Evolutionary conservation across 2,113 vertebrate genomes (phyloP).

Genomic region (Phaetusa simplex): DNA sequence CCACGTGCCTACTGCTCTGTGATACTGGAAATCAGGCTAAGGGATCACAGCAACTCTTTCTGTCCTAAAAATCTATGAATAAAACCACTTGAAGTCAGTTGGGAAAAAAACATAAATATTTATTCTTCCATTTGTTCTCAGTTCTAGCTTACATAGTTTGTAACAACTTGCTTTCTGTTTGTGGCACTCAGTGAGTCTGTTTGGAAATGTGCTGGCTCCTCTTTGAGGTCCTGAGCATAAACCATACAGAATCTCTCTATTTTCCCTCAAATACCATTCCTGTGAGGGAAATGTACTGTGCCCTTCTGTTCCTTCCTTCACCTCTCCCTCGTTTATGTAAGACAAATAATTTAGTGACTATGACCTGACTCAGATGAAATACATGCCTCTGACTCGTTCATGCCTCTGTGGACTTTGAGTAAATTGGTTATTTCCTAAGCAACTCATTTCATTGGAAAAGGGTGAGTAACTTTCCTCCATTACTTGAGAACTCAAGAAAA

Average conservation of each 20-base stretch:
- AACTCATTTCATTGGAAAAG: slow-evolving; percentile 20
- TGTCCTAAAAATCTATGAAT: not conserved
- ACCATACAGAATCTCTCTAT: not conserved
- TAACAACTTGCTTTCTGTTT: slow-evolving; percentile 19
- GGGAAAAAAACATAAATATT: not conserved
- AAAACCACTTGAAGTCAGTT: not conserved
- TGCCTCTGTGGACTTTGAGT: not conserved
- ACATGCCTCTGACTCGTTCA: not conserved
- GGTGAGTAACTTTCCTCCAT: slow-evolving; percentile 1
- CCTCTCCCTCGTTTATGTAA: not conserved
- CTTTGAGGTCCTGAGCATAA: not conserved
- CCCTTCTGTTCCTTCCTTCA: not conserved
- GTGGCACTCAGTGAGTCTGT: not conserved
- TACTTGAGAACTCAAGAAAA: not conserved
- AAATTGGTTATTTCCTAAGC: slow-evolving; percentile 44
- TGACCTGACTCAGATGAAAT: slow-evolving; percentile 28
- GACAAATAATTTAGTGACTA: not conserved
- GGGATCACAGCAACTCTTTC: not conserved
- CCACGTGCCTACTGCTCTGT: not conserved
- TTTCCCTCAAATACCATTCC: not conserved
- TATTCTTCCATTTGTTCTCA: not conserved
- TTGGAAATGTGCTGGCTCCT: not conserved
- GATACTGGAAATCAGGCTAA: not conserved
- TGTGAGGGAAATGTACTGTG: not conserved
- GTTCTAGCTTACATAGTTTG: not conserved